Base-by-base conservation (phyloP, 2,888 invertebrate genomes). In the Brenthis hecate region DNA sequence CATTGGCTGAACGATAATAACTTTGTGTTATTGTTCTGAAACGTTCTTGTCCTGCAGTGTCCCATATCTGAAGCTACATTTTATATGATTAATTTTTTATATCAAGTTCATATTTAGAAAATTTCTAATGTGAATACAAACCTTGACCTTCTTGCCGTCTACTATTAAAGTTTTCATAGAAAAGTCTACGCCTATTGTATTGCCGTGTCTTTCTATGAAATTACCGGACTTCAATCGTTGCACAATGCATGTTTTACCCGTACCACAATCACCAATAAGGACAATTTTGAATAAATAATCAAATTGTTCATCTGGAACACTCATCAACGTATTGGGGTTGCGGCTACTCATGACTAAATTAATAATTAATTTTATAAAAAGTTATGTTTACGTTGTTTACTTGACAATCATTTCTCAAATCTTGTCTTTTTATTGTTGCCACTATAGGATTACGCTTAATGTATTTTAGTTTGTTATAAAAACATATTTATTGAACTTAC, bases 101-200 rank as follows among this genome's bases (percentile, higher is more conserved):
- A 56, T 43, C 36, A 23, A 57, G 57, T 32, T 32, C 47, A 54
- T 19, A 62, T 65, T 43, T 11, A 43, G 11, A 43, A 53, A 60
- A 51, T 64, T 69, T 61, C 60, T 69, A 70, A 61, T 60, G 55
- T 32, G 66, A 61, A 36, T 70, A 74, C 91, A 80, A 77, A 98
- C 98, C 96, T 99, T 99, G 77, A 99, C 97, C 93, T 96, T 96
- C 89, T 99, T 99, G 65, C 97, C 97, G 86, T 99, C 98, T 60
- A 99, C 96, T 76, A 96, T 94, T 54, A 99, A 95, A 65, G 98
- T 99, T 95, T 99, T 99, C 98, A 99, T 99, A 72, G 98, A 98
- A 93, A 99, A 99, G 91, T 99, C 99, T 68, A 99, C 99, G 74
- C 99, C 99, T 84, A 99, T 99, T 60, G 99, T 99, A 85, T 97